These are phyloP conservation scores for Ectemnius continuus DNA, from an alignment of 2,888 invertebrate genomes.

Conservation along the genomic window DNA sequence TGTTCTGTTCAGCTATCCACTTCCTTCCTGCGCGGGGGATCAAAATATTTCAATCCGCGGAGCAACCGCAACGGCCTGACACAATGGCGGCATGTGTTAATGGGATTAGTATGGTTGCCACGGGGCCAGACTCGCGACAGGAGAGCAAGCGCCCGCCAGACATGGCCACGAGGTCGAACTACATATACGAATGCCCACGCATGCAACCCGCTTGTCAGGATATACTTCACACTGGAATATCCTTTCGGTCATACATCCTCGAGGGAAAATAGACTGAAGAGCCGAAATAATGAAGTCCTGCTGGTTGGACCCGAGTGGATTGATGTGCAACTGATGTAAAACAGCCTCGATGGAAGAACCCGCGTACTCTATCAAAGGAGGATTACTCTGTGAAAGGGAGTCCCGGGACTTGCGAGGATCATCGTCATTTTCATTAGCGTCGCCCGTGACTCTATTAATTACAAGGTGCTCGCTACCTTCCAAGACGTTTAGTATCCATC, in stretches of 20 bases:
- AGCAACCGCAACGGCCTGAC: slow-evolving; percentile 61
- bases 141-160: slow-evolving; percentile 49
- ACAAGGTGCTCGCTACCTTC: slow-evolving; percentile 21
- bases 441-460: slow-evolving; percentile 31
- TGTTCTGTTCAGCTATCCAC: slow-evolving; percentile 32
- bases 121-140: slow-evolving; percentile 56
- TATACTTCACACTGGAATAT: slow-evolving; percentile 35
- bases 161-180: slow-evolving; percentile 50
- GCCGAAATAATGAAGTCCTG: too few species aligned
- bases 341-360: too few species aligned
- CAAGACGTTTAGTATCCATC: slow-evolving; percentile 20
- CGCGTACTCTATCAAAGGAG: too few species aligned
- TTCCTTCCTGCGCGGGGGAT: slow-evolving; percentile 49
- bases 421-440: slow-evolving; percentile 13
- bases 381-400: not conserved
- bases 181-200: slow-evolving; percentile 60
- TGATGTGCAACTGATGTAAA: too few species aligned
- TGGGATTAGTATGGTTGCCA: slow-evolving; percentile 69
- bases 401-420: not conserved
- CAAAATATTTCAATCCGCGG: slow-evolving; percentile 68
- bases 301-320: too few species aligned
- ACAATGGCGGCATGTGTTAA: slow-evolving; percentile 70
- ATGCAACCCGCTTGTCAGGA: slow-evolving; percentile 47
- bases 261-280: too few species aligned
- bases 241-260: slow-evolving; percentile 24